Evolutionary conservation across 1,140 invertebrate species (phyloP).

Genomic region (Cardiocondyla obscurior): DNA sequence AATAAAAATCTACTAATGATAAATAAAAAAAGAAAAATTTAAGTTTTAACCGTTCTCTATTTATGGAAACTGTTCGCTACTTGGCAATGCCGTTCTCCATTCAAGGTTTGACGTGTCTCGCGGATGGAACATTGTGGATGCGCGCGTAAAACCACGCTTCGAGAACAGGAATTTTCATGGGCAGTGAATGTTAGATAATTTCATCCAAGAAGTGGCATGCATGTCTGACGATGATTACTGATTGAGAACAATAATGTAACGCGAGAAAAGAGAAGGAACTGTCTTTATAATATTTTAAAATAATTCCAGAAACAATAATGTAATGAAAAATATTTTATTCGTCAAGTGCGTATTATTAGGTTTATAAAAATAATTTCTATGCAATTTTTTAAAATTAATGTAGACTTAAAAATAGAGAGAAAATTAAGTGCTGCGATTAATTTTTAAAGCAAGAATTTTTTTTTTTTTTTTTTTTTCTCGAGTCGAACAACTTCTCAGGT

Average conservation of each 20-base stretch:
- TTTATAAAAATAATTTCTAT: too few species aligned
- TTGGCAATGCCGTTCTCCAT: conserved; percentile 32
- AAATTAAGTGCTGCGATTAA: neutral
- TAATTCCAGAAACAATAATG: too few species aligned
- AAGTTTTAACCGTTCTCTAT: neutral
- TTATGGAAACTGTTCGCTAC: neutral
- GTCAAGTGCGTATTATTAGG: too few species aligned
- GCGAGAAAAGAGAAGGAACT: neutral
- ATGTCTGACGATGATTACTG: too few species aligned
- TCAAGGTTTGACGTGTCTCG: conserved; percentile 43
- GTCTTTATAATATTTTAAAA: too few species aligned
- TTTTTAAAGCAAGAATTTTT: neutral
- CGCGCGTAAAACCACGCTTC: neutral
- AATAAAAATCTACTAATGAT: neutral
- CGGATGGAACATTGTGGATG: neutral
- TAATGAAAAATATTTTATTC: too few species aligned
- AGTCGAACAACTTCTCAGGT: too few species aligned
- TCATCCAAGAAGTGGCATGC: neutral
- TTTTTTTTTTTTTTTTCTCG: too few species aligned
- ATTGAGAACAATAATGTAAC: neutral
- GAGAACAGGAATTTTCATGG: neutral
- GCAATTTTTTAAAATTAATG: neutral
- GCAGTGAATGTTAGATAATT: neutral
- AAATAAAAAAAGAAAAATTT: neutral
- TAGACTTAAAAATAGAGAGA: neutral